Evolutionary conservation across 2,888 invertebrate genomes (phyloP).

Genomic region (Dicranocentrus wangi): DNA sequence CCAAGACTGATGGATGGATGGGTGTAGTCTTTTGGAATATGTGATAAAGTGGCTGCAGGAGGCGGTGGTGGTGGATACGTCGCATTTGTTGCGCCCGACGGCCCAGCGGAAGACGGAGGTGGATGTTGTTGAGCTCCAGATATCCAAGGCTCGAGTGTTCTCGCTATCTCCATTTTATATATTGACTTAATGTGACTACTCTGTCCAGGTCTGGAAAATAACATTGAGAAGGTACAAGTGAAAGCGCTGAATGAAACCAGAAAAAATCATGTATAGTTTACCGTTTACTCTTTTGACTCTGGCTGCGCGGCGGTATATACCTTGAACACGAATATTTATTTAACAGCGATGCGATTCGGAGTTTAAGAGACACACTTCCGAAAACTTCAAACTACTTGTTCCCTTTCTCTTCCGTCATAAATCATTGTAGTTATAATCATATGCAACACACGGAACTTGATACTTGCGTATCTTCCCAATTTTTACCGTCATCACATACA

Average conservation of each 20-base stretch:
- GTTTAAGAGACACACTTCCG: too few relatives aligned
- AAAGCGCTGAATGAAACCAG: not conserved
- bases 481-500: not conserved
- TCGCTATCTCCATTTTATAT: slow-evolving; percentile 81
- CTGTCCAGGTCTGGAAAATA: slow-evolving; percentile 76
- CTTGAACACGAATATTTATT: too few relatives aligned
- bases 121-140: slow-evolving; percentile 74
- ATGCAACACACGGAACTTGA: not conserved
- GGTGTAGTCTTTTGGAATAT: slow-evolving; percentile 72
- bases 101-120: slow-evolving; percentile 59
- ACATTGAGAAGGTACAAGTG: slow-evolving; percentile 62
- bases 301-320: too few relatives aligned
- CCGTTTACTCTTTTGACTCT: not conserved
- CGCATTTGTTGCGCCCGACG: slow-evolving; percentile 68
- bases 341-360: too few relatives aligned
- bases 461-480: not conserved
- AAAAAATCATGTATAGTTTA: slow-evolving; percentile 19
- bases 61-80: slow-evolving; percentile 56
- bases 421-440: too few relatives aligned
- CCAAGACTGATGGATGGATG: slow-evolving; percentile 70
- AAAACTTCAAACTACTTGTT: too few relatives aligned
- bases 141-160: slow-evolving; percentile 80
- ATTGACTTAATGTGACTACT: slow-evolving; percentile 78
- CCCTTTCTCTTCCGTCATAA: not conserved
- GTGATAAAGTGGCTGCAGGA: slow-evolving; percentile 60